Evolutionary conservation across 2,888 invertebrate genomes (phyloP).

Genomic region (Tethea ocularis): DNA sequence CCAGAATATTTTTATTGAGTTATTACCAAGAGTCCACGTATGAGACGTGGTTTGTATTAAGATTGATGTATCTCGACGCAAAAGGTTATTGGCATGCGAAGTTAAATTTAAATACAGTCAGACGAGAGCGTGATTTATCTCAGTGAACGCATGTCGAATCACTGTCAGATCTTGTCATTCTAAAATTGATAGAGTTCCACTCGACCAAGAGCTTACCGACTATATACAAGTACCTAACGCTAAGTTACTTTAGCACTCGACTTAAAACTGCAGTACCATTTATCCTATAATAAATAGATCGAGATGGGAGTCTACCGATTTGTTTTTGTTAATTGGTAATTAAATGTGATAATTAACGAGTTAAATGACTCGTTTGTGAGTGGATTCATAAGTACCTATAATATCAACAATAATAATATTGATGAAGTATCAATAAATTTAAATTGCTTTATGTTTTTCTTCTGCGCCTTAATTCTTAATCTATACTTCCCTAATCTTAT

Average conservation of each 20-base stretch:
- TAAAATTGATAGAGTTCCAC: not conserved
- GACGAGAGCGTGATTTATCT: conserved; percentile 15
- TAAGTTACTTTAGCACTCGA: not conserved
- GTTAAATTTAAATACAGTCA: conserved; percentile 6
- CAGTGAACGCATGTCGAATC: conserved; percentile 27
- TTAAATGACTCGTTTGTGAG: not conserved
- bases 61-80: conserved; percentile 6
- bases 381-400: not conserved
- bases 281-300: not conserved
- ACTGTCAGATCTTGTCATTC: conserved; percentile 37
- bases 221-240: too few species aligned
- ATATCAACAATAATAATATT: not conserved
- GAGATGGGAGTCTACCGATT: conserved; percentile 8
- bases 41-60: not conserved
- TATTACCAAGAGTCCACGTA: not conserved
- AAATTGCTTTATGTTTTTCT: too few species aligned
- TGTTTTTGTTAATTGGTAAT: not conserved
- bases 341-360: not conserved
- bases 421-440: too few species aligned
- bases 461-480: too few species aligned
- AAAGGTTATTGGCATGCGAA: conserved; percentile 10
- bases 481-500: not conserved
- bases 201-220: not conserved
- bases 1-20: conserved; percentile 5
- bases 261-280: not conserved